Evolutionary conservation across 2,113 vertebrate species (phyloP).

Genomic region (Gorsachius goisagi): DNA sequence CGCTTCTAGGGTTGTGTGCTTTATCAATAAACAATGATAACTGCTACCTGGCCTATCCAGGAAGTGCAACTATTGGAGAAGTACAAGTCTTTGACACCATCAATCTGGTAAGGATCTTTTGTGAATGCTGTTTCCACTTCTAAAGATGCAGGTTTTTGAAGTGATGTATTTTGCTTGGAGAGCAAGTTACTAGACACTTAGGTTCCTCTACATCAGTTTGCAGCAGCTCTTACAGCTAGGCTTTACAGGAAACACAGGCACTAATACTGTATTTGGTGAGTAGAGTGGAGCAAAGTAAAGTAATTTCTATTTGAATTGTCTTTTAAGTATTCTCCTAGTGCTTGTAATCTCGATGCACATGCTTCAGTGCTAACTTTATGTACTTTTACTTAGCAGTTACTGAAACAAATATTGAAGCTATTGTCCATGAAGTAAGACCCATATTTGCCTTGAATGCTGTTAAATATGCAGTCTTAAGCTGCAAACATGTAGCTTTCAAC

Average conservation of each 20-base stretch:
- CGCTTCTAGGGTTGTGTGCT: slow-evolving; percentile 81
- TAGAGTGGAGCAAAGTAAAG: background rate
- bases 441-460: background rate
- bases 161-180: background rate
- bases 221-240: background rate
- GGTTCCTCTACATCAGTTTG: background rate
- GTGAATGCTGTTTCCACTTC: background rate
- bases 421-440: background rate
- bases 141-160: background rate
- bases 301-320: background rate
- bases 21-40: slow-evolving; percentile 98
- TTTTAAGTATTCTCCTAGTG: background rate
- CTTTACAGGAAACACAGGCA: background rate
- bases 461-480: background rate
- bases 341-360: background rate
- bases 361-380: background rate
- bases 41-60: slow-evolving; percentile 96
- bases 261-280: background rate
- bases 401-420: background rate
- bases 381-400: background rate
- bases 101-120: slow-evolving; percentile 85
- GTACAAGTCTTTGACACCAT: slow-evolving; percentile 98
- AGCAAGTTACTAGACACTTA: background rate
- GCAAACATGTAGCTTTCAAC: background rate
- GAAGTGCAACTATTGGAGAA: slow-evolving; percentile 95